These are phyloP conservation scores for Caenorhabditis sp. DNA, from an alignment of 2,888 invertebrate species.

Conservation along the genomic window DNA sequence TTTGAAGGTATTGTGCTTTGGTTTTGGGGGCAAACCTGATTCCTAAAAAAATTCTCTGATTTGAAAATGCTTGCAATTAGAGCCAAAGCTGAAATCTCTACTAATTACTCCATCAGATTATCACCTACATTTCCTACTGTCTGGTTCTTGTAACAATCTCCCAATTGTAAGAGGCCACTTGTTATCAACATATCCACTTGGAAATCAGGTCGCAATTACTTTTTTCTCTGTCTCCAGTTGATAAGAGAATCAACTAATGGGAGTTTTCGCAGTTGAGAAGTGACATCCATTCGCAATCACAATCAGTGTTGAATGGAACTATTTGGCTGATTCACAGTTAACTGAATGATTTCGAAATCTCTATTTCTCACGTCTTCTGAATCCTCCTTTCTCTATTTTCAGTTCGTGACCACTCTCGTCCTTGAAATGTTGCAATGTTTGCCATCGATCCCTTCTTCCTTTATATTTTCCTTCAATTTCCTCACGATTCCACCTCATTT, in stretches of 20 bases:
- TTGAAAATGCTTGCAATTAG: too few species aligned
- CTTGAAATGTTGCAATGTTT: constrained; percentile 19
- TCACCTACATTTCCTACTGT: too few species aligned
- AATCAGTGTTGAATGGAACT: too few species aligned
- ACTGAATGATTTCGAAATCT: too few species aligned
- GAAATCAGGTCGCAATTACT: constrained; percentile 16
- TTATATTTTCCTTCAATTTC: neutral
- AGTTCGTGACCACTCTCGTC: neutral
- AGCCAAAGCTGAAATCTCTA: too few species aligned
- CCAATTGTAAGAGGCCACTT: neutral
- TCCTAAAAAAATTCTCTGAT: too few species aligned
- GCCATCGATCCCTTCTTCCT: too few species aligned
- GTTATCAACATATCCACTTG: constrained; percentile 6
- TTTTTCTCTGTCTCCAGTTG: neutral
- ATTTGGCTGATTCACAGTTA: neutral
- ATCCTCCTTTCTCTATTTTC: neutral
- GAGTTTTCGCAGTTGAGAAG: constrained; percentile 3
- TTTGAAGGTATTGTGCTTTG: neutral
- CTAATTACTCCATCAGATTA: too few species aligned
- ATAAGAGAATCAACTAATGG: constrained; percentile 18
- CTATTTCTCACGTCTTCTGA: too few species aligned
- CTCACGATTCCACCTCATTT: constrained; percentile 10
- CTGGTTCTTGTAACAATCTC: constrained; percentile 5
- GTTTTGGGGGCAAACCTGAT: neutral
- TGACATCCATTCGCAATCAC: neutral